Percentiles rank a stretch among this genome's conserved stretches.
phyloP scores from a whole-genome alignment of 2,113 vertebrate species.

The Rhinichthys klamathensis region DNA sequence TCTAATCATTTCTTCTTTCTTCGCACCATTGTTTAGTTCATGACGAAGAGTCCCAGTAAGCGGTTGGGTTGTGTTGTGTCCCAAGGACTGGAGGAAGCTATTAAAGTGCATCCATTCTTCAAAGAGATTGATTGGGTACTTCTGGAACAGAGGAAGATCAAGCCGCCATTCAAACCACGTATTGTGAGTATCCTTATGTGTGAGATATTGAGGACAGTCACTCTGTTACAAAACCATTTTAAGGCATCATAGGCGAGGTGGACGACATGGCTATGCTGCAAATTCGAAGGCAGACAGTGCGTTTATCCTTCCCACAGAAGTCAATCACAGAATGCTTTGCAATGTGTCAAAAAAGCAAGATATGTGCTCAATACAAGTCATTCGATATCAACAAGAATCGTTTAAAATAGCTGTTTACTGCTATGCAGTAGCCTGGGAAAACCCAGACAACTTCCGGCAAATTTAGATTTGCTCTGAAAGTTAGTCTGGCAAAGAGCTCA shows the following conservation, averaged over 20 bases:
- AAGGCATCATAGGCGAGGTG: neutral
- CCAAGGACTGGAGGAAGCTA: conserved; percentile 91
- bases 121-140: conserved; percentile 96
- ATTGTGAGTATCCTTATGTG: conserved; percentile 85
- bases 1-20: conserved; percentile 1
- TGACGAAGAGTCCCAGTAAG: conserved; percentile 96
- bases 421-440: too few species aligned
- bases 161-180: conserved; percentile 94
- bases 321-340: neutral
- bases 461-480: too few species aligned
- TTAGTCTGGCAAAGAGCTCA: too few species aligned
- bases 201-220: neutral
- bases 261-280: neutral
- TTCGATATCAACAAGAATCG: neutral
- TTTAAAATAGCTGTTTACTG: neutral
- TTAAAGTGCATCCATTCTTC: conserved; percentile 94
- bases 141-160: conserved; percentile 94
- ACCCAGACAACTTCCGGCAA: too few species aligned
- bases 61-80: conserved; percentile 89
- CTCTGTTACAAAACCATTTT: neutral
- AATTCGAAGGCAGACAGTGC: neutral
- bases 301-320: neutral
- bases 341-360: neutral
- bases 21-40: conserved; percentile 79
- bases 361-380: neutral